A percentile compares a stretch with the other conserved stretches of the same genome.
Conservation (phyloP, 2,888 invertebrate genomes). For the Euzetes globulus region DNA sequence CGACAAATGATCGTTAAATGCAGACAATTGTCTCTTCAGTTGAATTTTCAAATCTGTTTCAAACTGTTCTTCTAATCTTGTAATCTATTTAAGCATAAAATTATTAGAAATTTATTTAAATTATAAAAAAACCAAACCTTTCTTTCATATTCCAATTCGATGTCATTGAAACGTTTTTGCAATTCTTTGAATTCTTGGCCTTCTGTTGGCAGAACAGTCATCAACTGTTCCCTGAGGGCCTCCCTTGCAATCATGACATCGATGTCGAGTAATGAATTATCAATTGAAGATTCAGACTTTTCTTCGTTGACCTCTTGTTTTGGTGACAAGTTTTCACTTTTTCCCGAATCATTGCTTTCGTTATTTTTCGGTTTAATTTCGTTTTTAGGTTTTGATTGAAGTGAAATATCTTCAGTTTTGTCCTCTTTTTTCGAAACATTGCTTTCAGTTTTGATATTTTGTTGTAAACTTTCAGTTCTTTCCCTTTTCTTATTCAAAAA, state of each 20-base stretch:
- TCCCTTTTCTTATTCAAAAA: constrained; percentile 37
- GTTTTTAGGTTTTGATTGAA: not conserved
- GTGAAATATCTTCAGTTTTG: not conserved
- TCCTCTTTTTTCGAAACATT: not conserved
- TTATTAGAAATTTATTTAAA: not conserved
- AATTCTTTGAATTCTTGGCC: not conserved
- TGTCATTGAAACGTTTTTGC: constrained; percentile 15
- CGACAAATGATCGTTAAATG: constrained; percentile 70
- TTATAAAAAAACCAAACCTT: constrained; percentile 19
- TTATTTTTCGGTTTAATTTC: not conserved
- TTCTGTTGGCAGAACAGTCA: not conserved
- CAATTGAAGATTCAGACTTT: not conserved
- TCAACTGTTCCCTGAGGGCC: not conserved
- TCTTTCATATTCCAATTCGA: constrained; percentile 17
- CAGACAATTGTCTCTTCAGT: constrained; percentile 73
- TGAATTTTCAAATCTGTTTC: constrained; percentile 67
- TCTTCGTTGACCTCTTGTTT: not conserved
- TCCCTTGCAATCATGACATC: not conserved
- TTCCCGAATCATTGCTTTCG: not conserved
- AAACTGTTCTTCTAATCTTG: constrained; percentile 40
- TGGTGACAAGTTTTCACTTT: not conserved
- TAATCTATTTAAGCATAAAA: constrained; percentile 1
- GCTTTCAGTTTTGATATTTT: not conserved
- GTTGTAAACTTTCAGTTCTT: constrained; percentile 30
- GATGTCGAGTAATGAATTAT: not conserved